phyloP scores from a whole-genome alignment of 1,140 invertebrate genomes.

The Cotesia typhae region DNA sequence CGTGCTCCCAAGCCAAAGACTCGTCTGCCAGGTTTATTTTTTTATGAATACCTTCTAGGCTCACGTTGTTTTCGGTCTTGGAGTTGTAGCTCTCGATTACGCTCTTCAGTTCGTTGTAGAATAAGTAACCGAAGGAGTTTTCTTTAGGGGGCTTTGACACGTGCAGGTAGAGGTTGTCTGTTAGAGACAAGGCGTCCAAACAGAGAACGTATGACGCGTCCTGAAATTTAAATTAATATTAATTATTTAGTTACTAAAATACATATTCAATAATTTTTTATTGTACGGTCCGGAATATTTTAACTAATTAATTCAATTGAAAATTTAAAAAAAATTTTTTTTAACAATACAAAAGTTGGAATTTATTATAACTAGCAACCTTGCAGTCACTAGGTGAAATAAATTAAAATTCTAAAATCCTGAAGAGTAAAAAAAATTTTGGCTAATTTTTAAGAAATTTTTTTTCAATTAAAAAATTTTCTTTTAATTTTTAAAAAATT shows the following conservation, averaged over 20 bases:
- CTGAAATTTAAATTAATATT: conserved; percentile 30
- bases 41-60: conserved; percentile 87
- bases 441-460: too few relatives aligned
- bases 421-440: too few relatives aligned
- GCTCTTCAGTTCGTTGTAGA: conserved; percentile 75
- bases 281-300: too few relatives aligned
- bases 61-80: conserved; percentile 63
- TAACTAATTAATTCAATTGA: too few relatives aligned
- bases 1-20: conserved; percentile 95
- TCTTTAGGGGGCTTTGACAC: conserved; percentile 96
- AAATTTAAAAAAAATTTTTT: too few relatives aligned
- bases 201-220: conserved; percentile 84
- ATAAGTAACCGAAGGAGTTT: conserved; percentile 75
- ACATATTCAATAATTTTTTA: too few relatives aligned
- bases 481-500: too few relatives aligned
- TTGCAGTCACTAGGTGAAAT: too few relatives aligned
- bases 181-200: conserved; percentile 81
- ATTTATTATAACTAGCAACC: too few relatives aligned
- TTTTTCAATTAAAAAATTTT: too few relatives aligned
- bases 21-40: conserved; percentile 98
- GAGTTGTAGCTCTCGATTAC: conserved; percentile 53
- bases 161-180: conserved; percentile 80
- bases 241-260: background rate
- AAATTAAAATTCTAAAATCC: too few relatives aligned
- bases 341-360: too few relatives aligned